Percentiles rank a stretch among this genome's conserved stretches.
phyloP scores from a whole-genome alignment of 2,113 vertebrate species.

The Passer montanus region DNA sequence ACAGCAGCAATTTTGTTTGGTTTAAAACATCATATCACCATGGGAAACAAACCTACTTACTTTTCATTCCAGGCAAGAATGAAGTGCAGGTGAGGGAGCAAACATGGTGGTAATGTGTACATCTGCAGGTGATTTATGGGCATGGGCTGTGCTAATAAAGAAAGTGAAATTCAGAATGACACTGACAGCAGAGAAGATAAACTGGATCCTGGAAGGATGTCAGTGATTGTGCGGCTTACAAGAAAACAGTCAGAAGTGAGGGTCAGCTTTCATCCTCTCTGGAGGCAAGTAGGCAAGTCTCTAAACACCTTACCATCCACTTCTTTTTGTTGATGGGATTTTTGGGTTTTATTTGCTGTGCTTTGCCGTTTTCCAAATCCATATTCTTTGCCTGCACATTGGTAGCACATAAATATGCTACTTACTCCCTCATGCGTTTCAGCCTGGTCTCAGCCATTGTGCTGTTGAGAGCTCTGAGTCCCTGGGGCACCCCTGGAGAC shows the following conservation, averaged over 20 bases:
- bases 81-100: not conserved
- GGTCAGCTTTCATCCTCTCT: not conserved
- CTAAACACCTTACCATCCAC: not conserved
- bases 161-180: not conserved
- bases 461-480: slow-evolving; percentile 60
- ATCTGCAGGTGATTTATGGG: not conserved
- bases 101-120: not conserved
- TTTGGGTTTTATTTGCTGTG: not conserved
- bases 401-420: not conserved
- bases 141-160: not conserved
- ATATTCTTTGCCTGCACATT: not conserved
- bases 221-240: not conserved
- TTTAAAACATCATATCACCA: not conserved
- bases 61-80: not conserved
- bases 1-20: not conserved
- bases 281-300: not conserved
- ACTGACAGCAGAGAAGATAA: not conserved
- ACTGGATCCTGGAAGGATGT: not conserved
- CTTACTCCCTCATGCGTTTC: slow-evolving; percentile 76
- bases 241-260: not conserved
- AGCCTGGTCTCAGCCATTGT: slow-evolving; percentile 69
- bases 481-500: slow-evolving; percentile 16
- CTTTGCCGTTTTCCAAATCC: not conserved
- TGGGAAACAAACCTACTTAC: not conserved
- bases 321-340: not conserved